phyloP scores from a whole-genome alignment of 2,797 vertebrate genomes.

The Hydrolagus colliei region DNA sequence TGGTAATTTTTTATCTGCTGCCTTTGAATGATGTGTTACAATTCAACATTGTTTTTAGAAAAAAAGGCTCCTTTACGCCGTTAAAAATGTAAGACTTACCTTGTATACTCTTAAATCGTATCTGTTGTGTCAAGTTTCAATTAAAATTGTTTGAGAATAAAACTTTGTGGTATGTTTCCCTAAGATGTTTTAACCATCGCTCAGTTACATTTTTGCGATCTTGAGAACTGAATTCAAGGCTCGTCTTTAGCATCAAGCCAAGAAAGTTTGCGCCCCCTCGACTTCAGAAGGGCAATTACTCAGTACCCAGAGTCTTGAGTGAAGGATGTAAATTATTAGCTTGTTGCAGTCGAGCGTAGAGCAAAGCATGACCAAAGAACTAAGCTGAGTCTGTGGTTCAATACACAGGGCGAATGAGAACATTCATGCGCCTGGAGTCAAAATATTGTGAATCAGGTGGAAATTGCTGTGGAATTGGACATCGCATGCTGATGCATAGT shows the following conservation, averaged over 20 bases:
- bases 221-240: neutral
- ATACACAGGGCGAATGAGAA: neutral
- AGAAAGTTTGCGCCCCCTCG: neutral
- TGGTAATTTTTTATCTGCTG: slow-evolving; percentile 65
- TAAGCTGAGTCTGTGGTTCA: neutral
- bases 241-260: neutral
- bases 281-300: too few species aligned
- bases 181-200: neutral
- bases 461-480: neutral
- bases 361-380: neutral
- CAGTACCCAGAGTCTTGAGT: neutral
- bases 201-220: neutral
- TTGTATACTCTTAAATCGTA: neutral
- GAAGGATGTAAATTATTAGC: neutral
- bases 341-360: neutral
- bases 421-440: neutral
- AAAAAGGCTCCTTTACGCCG: neutral
- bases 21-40: slow-evolving; percentile 59
- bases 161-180: neutral
- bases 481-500: too few species aligned
- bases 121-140: neutral
- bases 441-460: too few species aligned
- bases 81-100: neutral
- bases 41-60: slow-evolving; percentile 63
- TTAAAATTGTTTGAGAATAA: neutral